These are phyloP conservation scores for Thecophora atra DNA, from an alignment of 2,888 invertebrate species.

Conservation along the genomic window DNA sequence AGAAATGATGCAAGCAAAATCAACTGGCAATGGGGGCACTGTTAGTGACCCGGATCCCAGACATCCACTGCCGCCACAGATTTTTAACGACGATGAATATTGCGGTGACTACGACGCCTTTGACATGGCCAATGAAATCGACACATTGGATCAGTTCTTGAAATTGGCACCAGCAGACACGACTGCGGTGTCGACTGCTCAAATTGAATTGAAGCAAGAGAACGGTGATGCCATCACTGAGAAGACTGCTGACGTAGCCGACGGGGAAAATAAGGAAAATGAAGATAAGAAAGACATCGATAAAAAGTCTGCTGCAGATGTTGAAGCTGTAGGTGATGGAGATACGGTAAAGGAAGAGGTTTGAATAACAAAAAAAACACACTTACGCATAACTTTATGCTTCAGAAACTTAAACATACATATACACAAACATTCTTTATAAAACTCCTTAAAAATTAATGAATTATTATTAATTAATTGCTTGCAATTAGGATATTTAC, in stretches of 20 bases:
- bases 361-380: constrained; percentile 27
- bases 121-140: constrained; percentile 89
- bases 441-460: constrained; percentile 13
- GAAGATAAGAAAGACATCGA: constrained; percentile 49
- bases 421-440: background rate
- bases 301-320: constrained; percentile 42
- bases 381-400: constrained; percentile 21
- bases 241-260: constrained; percentile 58
- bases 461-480: constrained; percentile 19
- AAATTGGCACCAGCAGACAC: constrained; percentile 74
- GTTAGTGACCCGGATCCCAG: constrained; percentile 78
- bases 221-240: constrained; percentile 57
- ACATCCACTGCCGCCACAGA: constrained; percentile 90
- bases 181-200: constrained; percentile 66
- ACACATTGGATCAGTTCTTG: constrained; percentile 87
- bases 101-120: constrained; percentile 96
- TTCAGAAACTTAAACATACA: constrained; percentile 19
- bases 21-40: constrained; percentile 78
- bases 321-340: constrained; percentile 43
- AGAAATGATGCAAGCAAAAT: constrained; percentile 91
- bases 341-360: constrained; percentile 45
- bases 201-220: constrained; percentile 63
- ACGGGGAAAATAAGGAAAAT: constrained; percentile 59
- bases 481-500: background rate
- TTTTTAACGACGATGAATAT: constrained; percentile 86